phyloP scores from a whole-genome alignment of 2,888 invertebrate species.

The Eledona agricola region DNA sequence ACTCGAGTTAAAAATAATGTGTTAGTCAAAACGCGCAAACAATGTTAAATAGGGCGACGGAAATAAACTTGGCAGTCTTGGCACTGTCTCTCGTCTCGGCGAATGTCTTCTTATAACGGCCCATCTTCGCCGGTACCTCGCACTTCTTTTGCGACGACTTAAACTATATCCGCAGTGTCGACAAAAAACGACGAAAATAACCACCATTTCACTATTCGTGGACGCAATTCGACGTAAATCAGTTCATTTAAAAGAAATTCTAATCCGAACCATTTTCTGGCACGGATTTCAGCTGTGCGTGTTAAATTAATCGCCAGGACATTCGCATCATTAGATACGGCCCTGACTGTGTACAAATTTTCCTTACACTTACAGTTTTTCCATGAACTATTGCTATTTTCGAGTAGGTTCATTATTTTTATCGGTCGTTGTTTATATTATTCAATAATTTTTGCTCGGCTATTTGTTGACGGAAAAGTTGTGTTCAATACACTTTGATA shows the following conservation, averaged over 20 bases:
- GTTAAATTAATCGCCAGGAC: conserved; percentile 5
- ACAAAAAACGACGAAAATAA: conserved; percentile 30
- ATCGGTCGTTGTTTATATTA: too few species aligned
- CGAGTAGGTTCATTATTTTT: too few species aligned
- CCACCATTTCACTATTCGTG: conserved; percentile 12
- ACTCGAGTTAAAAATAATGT: conserved; percentile 54
- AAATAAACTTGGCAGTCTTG: conserved; percentile 61
- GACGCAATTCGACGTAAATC: conserved; percentile 12
- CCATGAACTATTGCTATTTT: too few species aligned
- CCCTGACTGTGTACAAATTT: conserved; percentile 9
- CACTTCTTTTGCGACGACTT: too few species aligned
- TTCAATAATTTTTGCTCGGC: too few species aligned
- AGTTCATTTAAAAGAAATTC: not conserved
- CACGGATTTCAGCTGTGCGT: not conserved
- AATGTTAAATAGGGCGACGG: conserved; percentile 58
- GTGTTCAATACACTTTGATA: too few species aligned
- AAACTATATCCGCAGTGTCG: too few species aligned
- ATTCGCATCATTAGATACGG: conserved; percentile 13
- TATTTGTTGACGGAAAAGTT: too few species aligned
- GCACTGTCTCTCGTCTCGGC: conserved; percentile 47
- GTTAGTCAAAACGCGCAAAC: conserved; percentile 57
- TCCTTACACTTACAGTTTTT: too few species aligned
- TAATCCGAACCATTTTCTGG: not conserved
- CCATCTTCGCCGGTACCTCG: too few species aligned
- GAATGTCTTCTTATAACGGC: conserved; percentile 34